A percentile compares a stretch with the other conserved stretches of the same genome.
Evolutionary conservation across 2,888 invertebrate species (phyloP).

Genomic region (Teleogryllus oceanicus): DNA sequence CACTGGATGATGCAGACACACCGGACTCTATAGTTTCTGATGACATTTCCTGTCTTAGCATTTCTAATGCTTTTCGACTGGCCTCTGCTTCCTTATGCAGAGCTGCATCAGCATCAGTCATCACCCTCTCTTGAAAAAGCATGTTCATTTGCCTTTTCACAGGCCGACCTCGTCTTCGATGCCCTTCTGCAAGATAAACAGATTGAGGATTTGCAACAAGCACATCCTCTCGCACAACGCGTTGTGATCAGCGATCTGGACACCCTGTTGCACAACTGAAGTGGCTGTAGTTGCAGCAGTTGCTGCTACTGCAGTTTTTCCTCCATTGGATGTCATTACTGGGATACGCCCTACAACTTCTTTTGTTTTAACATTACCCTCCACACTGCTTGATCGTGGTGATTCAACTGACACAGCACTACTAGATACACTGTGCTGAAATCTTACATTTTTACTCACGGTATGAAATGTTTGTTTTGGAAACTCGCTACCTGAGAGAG

Average conservation of each 20-base stretch:
- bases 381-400: conserved; percentile 26
- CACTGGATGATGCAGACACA: conserved; percentile 47
- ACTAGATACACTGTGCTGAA: conserved; percentile 32
- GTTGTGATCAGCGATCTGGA: conserved; percentile 24
- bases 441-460: conserved; percentile 32
- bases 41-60: conserved; percentile 48
- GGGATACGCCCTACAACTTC: conserved; percentile 30
- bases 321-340: conserved; percentile 27
- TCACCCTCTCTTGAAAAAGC: conserved; percentile 37
- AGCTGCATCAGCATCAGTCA: conserved; percentile 37
- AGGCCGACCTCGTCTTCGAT: conserved; percentile 36
- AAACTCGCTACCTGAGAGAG: conserved; percentile 40
- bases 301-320: conserved; percentile 24
- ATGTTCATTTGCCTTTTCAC: conserved; percentile 37
- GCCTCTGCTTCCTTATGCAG: conserved; percentile 46
- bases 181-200: conserved; percentile 29
- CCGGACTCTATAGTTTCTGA: conserved; percentile 44
- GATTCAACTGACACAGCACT: conserved; percentile 27
- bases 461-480: conserved; percentile 31
- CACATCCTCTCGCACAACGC: conserved; percentile 25
- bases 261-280: conserved; percentile 3
- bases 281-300: conserved; percentile 22
- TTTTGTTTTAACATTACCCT: conserved; percentile 22
- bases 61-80: conserved; percentile 49
- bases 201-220: conserved; percentile 24